Evolutionary conservation across 1,140 invertebrate species (phyloP).

Genomic region (Microvelia longipes): DNA sequence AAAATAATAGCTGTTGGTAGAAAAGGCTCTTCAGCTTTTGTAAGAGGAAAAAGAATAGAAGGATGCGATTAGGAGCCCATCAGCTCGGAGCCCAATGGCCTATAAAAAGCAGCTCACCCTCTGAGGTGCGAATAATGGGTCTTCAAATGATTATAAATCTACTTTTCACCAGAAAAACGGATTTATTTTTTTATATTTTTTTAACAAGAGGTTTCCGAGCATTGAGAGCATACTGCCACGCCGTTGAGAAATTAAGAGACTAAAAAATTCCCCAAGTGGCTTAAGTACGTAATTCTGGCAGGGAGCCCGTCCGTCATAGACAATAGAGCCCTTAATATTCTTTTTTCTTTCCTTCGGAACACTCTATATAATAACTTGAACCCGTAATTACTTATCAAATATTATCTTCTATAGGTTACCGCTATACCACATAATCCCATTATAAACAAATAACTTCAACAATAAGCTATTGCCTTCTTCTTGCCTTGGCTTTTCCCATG

Average conservation of each 20-base stretch:
- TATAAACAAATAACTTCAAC: no score
- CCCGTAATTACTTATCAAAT: neutral
- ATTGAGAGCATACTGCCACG: neutral
- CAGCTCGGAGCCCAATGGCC: neutral
- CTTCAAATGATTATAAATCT: constrained; percentile 2
- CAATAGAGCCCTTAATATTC: neutral
- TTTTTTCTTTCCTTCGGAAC: neutral
- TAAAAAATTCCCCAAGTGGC: constrained; percentile 2
- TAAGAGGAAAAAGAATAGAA: neutral
- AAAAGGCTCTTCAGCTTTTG: no score
- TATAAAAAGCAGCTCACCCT: constrained; percentile 1
- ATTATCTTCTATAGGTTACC: no score
- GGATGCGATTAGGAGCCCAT: neutral
- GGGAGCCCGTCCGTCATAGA: neutral
- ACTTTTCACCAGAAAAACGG: neutral
- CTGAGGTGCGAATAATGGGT: constrained; percentile 1
- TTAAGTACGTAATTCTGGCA: constrained; percentile 3
- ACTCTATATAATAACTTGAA: neutral
- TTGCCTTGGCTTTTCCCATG: no score
- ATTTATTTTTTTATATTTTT: constrained; percentile 2
- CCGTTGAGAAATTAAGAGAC: constrained; percentile 1
- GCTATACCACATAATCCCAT: no score
- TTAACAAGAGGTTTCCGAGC: constrained; percentile 1
- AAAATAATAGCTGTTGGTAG: no score
- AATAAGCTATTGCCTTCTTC: no score